Evolutionary conservation across 1,140 invertebrate genomes (phyloP).

Genomic region (Aphidius gifuensis): DNA sequence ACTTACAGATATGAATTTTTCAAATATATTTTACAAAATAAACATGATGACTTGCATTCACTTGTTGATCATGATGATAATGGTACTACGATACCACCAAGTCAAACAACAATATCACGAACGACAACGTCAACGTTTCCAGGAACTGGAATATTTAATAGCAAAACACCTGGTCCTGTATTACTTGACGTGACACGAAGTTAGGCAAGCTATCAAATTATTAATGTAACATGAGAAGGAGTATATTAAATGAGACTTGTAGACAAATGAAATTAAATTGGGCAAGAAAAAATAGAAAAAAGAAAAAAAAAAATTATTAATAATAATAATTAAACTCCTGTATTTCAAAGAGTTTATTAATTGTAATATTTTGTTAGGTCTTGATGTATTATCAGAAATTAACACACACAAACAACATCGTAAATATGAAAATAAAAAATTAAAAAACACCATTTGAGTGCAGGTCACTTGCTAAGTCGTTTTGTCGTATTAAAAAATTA

Average conservation of each 20-base stretch:
- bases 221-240: not conserved
- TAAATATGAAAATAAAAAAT: not conserved
- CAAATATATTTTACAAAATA: conserved; percentile 62
- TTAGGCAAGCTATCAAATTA: conserved; percentile 34
- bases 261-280: conserved; percentile 26
- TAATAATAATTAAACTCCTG: conserved; percentile 33
- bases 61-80: conserved; percentile 27
- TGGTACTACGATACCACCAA: conserved; percentile 25
- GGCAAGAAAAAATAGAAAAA: conserved; percentile 1
- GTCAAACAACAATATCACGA: conserved; percentile 23
- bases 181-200: conserved; percentile 49
- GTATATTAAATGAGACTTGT: conserved; percentile 21
- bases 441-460: conserved; percentile 32
- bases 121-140: conserved; percentile 41
- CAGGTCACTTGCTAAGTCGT: conserved; percentile 35
- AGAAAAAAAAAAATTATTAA: not conserved
- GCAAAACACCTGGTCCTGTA: conserved; percentile 44
- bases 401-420: conserved; percentile 16
- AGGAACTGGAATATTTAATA: conserved; percentile 48
- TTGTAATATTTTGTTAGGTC: conserved; percentile 38
- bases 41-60: conserved; percentile 29
- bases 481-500: too few relatives aligned
- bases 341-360: conserved; percentile 44
- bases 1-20: conserved; percentile 64
- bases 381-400: conserved; percentile 19